Evolutionary conservation across 92 coral and sea anemone genomes (phyloP), one percentile per base, ranked within the genome.

Genomic region (Blastomussa wellsi): DNA sequence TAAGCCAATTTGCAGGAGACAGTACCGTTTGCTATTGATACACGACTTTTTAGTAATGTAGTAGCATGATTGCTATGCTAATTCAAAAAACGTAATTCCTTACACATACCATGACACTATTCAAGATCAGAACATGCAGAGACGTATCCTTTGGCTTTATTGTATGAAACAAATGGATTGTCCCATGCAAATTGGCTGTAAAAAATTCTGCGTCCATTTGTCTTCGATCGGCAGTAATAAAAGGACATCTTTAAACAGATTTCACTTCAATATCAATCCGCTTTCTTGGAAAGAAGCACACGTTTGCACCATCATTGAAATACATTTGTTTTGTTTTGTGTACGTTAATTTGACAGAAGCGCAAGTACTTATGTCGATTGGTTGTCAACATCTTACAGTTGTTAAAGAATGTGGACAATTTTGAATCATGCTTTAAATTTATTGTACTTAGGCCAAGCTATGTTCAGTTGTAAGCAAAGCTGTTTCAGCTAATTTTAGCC

Each of bases 201-300:
- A 49, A 22, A 20, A 22, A 79, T 24, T 9, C 19, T 9, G 13
- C 0, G 59, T 37, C 48, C 28, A 70, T 22, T 32, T 52, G 26
- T 11, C 48, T 69, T 79, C 72, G 37, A 16, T 15, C 37, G 28
- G 51, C 44, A 39, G 65, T 38, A 36, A 32, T n/a, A 37, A 15
- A 13, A n/a, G 47, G 24, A 65, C 11, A 8, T 1, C 29, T 35
- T 19, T n/a, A 68, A 32, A 5, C 15, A 51, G 33, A 22, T 69
- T 17, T 35, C 22, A 52, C 64, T 39, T 32, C 28, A 28, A 70
- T 35, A 70, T 70, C 75, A 13, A 36, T 33, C 57, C 38, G 70
- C 86, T 82, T 52, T 82, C 86, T 35, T 70, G 24, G 78, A 82
- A 72, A 82, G 86, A 53, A 52, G n/a, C n/a, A n/a, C 37, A n/a